phyloP scores from a whole-genome alignment of 2,113 vertebrate genomes.

The Vulpes lagopus region DNA sequence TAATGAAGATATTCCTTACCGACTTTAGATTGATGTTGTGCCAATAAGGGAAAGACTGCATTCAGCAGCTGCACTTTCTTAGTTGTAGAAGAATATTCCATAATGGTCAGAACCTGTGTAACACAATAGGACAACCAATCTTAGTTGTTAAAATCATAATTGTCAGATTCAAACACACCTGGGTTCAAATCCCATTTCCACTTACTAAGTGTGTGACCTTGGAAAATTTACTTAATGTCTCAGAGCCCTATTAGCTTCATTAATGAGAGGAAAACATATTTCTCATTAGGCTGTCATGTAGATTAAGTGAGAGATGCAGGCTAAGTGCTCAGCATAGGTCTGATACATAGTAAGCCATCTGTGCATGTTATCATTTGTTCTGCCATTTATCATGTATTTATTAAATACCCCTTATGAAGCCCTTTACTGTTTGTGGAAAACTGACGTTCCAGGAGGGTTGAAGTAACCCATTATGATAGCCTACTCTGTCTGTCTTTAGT shows the following conservation, averaged over 20 bases:
- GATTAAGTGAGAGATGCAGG: not conserved
- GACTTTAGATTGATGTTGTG: not conserved
- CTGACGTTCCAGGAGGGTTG: not conserved
- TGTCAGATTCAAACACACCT: not conserved
- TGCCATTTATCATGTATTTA: conserved; percentile 14
- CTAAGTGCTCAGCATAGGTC: not conserved
- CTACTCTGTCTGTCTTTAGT: not conserved
- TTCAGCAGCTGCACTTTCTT: not conserved
- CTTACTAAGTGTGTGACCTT: not conserved
- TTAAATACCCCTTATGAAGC: not conserved
- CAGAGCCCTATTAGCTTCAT: not conserved
- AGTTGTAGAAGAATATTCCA: not conserved
- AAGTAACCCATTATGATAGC: not conserved
- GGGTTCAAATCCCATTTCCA: not conserved
- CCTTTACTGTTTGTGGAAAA: not conserved
- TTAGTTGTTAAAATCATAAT: not conserved
- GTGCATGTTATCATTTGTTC: not conserved
- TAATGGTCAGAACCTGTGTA: not conserved
- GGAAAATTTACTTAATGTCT: not conserved
- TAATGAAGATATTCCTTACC: not conserved
- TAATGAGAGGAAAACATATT: conserved; percentile 27
- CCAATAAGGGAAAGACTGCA: not conserved
- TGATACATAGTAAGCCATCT: not conserved
- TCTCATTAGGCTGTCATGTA: not conserved
- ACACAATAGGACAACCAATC: not conserved